A percentile compares a stretch with the other conserved stretches of the same genome.
These are phyloP conservation scores for Scophthalmus maximus DNA, from an alignment of 2,113 vertebrate species.

Conservation along the genomic window DNA sequence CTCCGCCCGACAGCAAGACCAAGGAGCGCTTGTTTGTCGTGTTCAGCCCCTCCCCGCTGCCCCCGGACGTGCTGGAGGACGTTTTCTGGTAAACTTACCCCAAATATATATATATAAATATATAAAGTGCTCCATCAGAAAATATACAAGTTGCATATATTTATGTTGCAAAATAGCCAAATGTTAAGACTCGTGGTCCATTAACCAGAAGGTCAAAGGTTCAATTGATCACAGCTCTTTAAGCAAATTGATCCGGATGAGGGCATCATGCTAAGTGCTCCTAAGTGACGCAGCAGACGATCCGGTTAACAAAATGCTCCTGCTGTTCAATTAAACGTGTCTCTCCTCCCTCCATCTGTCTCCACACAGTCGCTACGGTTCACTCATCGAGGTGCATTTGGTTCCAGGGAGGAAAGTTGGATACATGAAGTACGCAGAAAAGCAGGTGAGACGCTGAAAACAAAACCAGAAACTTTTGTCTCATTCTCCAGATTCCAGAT, in stretches of 20 bases:
- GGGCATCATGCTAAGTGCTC: conserved; percentile 15
- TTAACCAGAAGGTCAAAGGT: not conserved
- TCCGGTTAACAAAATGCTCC: not conserved
- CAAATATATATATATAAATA: no score
- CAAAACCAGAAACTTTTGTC: not conserved
- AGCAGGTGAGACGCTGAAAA: conserved; percentile 70
- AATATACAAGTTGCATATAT: not conserved
- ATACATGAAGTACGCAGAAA: conserved; percentile 94
- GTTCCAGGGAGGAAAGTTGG: conserved; percentile 94
- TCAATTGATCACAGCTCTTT: not conserved
- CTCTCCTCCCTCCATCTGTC: not conserved
- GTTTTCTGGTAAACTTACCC: conserved; percentile 90
- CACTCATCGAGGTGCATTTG: conserved; percentile 92
- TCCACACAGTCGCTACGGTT: conserved; percentile 88
- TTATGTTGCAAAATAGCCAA: not conserved
- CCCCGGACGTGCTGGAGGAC: conserved; percentile 92
- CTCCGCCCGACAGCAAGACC: conserved; percentile 85
- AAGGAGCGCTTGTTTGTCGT: conserved; percentile 96
- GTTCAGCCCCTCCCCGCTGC: conserved; percentile 92
- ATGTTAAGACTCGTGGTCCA: not conserved
- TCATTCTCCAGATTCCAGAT: no score
- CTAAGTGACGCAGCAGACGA: not conserved
- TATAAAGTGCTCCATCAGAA: not conserved
- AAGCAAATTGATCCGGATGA: conserved; percentile 14
- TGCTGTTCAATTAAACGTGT: not conserved